Evolutionary conservation across 1,140 invertebrate genomes (phyloP).

Genomic region (Oryzaephilus surinamensis): DNA sequence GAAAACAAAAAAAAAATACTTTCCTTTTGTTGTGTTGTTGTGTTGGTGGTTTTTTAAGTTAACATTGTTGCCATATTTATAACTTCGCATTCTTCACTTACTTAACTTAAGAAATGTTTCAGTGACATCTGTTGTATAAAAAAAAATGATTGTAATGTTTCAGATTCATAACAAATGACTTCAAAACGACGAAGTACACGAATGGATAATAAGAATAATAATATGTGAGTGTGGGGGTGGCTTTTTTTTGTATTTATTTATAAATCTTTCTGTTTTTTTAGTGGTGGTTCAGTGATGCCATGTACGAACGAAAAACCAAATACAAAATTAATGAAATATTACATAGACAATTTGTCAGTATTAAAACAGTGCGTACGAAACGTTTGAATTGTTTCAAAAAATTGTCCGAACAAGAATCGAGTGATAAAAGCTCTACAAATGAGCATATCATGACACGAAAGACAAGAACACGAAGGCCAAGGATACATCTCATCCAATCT

Average conservation of each 20-base stretch:
- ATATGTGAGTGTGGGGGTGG: slow-evolving; percentile 4
- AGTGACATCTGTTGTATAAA: too few species aligned
- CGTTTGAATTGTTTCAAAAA: background rate
- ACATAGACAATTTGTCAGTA: background rate
- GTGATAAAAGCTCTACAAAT: slow-evolving; percentile 6
- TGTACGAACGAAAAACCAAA: slow-evolving; percentile 23
- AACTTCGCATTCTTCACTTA: too few species aligned
- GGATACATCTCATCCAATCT: slow-evolving; percentile 42
- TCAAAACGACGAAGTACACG: too few species aligned
- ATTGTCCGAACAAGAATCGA: background rate
- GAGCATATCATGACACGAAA: slow-evolving; percentile 37
- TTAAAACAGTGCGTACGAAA: background rate
- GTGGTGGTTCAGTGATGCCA: slow-evolving; percentile 15
- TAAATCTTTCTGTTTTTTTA: slow-evolving; percentile 8
- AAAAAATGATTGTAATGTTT: too few species aligned
- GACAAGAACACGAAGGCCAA: slow-evolving; percentile 46
- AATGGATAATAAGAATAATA: background rate
- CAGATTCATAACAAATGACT: too few species aligned
- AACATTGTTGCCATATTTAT: too few species aligned
- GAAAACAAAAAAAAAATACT: too few species aligned
- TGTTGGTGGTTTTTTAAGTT: too few species aligned
- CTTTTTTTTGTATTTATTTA: slow-evolving; percentile 5
- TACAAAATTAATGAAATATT: slow-evolving; percentile 8
- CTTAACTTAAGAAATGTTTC: too few species aligned
- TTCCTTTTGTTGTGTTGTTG: too few species aligned